A percentile compares a stretch with the other conserved stretches of the same genome.
These are phyloP conservation scores for Phymastichus coffea DNA, from an alignment of 1,140 invertebrate genomes.

Conservation along the genomic window DNA sequence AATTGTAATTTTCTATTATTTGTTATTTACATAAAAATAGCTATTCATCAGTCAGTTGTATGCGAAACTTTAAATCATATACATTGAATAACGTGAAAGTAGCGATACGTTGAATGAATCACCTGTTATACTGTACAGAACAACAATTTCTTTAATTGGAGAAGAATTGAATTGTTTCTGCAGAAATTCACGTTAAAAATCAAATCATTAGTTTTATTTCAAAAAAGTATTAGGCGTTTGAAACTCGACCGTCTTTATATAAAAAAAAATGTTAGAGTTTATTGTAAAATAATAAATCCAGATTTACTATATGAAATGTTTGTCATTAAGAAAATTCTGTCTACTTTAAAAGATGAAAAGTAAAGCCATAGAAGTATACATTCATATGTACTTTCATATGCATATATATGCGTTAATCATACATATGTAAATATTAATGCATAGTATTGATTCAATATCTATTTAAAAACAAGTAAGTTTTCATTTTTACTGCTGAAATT, in stretches of 20 bases:
- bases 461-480: conserved; percentile 2
- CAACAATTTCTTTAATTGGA: neutral
- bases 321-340: conserved; percentile 2
- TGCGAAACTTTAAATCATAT: conserved; percentile 12
- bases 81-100: neutral
- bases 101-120: neutral
- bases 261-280: conserved; percentile 28
- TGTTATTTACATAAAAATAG: neutral
- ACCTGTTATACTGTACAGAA: neutral
- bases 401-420: conserved; percentile 5
- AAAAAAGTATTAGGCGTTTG: neutral
- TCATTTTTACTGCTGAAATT: conserved; percentile 2
- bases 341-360: conserved; percentile 1
- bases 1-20: neutral
- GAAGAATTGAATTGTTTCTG: neutral
- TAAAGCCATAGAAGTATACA: conserved; percentile 15
- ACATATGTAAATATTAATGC: conserved; percentile 22
- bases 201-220: neutral
- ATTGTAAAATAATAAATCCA: conserved; percentile 31
- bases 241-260: no score
- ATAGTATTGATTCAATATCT: neutral
- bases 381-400: conserved; percentile 9
- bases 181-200: neutral
- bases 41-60: no score
- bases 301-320: conserved; percentile 8